Percentiles rank a stretch among this genome's conserved stretches.
phyloP scores from a whole-genome alignment of 1,140 invertebrate genomes.

The Rhagoletis zephyria region DNA sequence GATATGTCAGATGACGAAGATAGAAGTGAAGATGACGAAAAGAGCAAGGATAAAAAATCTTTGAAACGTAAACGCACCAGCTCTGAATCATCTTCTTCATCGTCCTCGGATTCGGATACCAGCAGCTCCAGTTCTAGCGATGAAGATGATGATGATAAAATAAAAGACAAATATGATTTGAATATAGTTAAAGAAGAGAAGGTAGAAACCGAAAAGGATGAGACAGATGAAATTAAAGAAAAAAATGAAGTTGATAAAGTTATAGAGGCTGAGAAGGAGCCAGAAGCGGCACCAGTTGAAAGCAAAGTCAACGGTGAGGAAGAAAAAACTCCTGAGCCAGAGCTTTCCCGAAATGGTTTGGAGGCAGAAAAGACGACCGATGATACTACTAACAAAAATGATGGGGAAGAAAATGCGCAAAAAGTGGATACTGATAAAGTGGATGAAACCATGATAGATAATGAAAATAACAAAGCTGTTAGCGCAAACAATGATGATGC shows the following conservation, averaged over 20 bases:
- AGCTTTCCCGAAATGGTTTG: constrained; percentile 47
- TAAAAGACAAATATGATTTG: constrained; percentile 73
- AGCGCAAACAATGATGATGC: constrained; percentile 53
- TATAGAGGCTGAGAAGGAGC: constrained; percentile 47
- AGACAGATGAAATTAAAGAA: constrained; percentile 47
- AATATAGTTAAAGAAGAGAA: constrained; percentile 67
- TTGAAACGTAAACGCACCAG: constrained; percentile 73
- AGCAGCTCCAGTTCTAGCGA: constrained; percentile 67
- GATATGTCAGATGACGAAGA: constrained; percentile 60
- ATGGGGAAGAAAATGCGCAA: constrained; percentile 56
- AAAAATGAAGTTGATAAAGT: constrained; percentile 57
- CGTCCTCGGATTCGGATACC: constrained; percentile 67
- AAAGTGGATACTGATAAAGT: constrained; percentile 62
- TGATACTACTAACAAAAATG: constrained; percentile 44
- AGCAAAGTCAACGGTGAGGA: background rate
- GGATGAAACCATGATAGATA: constrained; percentile 66
- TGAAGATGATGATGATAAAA: constrained; percentile 69
- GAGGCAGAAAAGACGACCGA: background rate
- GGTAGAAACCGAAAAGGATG: constrained; percentile 62
- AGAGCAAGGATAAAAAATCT: constrained; percentile 66
- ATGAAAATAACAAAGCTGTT: constrained; percentile 68
- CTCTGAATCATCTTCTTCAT: constrained; percentile 69
- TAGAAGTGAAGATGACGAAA: constrained; percentile 63
- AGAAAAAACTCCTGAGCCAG: constrained; percentile 6
- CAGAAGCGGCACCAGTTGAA: constrained; percentile 7